Percentiles rank a stretch among this genome's conserved stretches.
phyloP scores from a whole-genome alignment of 2,797 vertebrate species.

The Phaenicophaeus curvirostris region DNA sequence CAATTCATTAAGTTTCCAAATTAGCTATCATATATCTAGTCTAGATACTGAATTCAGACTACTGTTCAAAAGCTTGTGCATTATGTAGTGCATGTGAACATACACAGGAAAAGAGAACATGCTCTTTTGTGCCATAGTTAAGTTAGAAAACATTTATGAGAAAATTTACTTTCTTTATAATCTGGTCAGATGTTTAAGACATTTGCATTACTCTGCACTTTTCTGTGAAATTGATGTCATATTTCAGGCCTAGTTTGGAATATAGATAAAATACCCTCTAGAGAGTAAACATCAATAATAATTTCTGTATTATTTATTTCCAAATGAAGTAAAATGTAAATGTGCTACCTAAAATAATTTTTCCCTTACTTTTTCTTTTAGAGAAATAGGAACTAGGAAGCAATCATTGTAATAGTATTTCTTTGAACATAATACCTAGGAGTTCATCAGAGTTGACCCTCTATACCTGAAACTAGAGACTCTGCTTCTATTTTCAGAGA shows the following conservation, averaged over 20 bases:
- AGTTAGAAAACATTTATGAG: background rate
- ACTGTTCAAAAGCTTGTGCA: background rate
- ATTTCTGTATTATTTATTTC: background rate
- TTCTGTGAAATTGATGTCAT: background rate
- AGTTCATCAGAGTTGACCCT: background rate
- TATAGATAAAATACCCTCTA: background rate
- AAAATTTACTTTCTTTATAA: background rate
- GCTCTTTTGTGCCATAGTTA: background rate
- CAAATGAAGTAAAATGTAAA: background rate
- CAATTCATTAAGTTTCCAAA: background rate
- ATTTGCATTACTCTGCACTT: background rate
- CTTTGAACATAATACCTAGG: background rate
- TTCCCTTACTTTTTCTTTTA: background rate
- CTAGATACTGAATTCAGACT: background rate
- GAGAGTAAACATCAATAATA: background rate
- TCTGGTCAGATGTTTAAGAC: background rate
- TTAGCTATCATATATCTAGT: background rate
- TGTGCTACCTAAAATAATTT: background rate
- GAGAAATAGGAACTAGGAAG: accelerated
- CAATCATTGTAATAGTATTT: background rate
- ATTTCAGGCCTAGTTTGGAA: background rate
- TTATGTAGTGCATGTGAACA: background rate
- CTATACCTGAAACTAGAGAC: background rate
- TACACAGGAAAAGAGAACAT: background rate
- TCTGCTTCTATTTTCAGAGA: background rate